Conservation (phyloP, 2,888 invertebrate genomes). For the Noctua fimbriata region DNA sequence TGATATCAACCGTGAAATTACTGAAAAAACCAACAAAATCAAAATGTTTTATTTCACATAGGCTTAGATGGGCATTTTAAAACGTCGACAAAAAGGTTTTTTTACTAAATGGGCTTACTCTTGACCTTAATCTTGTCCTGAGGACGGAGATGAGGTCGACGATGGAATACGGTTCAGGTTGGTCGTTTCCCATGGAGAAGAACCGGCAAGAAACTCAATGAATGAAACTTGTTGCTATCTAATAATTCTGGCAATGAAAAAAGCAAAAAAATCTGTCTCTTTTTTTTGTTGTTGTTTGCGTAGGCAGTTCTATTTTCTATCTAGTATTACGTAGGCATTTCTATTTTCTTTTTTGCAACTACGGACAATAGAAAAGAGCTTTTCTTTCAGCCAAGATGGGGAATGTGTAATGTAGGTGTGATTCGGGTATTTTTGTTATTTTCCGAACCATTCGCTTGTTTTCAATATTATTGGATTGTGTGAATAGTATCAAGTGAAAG, state of each 20-base stretch:
- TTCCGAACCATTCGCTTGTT: slow-evolving; percentile 3
- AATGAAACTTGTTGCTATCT: background rate
- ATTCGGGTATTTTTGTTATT: slow-evolving; percentile 4
- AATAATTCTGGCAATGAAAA: background rate
- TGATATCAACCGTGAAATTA: background rate
- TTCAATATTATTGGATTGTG: slow-evolving; percentile 36
- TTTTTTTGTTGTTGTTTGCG: background rate
- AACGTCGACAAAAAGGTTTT: no score
- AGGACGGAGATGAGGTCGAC: no score
- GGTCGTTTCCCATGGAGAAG: no score
- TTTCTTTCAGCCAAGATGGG: slow-evolving; percentile 6
- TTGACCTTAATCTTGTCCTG: no score
- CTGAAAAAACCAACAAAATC: background rate
- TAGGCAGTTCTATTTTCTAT: background rate
- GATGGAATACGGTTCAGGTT: no score
- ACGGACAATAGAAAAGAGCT: slow-evolving; percentile 8
- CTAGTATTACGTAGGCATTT: slow-evolving; percentile 5
- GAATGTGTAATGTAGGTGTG: slow-evolving; percentile 19
- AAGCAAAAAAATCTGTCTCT: background rate
- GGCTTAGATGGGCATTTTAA: no score
- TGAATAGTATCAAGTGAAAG: background rate
- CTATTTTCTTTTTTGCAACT: slow-evolving; percentile 15
- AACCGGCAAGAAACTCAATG: no score
- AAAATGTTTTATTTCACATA: no score
- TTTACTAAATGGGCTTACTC: no score